Conservation (phyloP, 2,888 invertebrate species). For the Pantelozetes paolii region DNA sequence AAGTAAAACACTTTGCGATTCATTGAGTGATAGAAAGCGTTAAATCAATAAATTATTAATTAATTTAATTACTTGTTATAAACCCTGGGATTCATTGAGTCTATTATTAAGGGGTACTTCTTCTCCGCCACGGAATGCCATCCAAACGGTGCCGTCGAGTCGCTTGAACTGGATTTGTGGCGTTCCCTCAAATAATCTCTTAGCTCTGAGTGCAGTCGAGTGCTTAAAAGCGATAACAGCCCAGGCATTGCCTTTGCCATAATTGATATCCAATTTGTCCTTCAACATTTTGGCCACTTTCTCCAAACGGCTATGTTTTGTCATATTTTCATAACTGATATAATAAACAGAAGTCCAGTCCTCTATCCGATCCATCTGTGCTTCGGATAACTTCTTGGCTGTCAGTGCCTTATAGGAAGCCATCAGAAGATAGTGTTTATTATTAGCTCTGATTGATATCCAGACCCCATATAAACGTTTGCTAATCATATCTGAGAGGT, state of each 20-base stretch:
- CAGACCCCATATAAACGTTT: conserved; percentile 8
- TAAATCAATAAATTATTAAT: no score
- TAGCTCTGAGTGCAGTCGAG: background rate
- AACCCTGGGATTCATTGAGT: no score
- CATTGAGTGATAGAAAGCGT: no score
- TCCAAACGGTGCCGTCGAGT: background rate
- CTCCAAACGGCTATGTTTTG: background rate
- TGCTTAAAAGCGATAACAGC: background rate
- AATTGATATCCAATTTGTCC: background rate
- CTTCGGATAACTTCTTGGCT: background rate
- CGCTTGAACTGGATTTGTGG: background rate
- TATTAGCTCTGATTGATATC: background rate
- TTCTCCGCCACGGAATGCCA: background rate
- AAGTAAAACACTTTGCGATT: no score
- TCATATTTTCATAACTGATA: conserved; percentile 19
- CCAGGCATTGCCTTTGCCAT: conserved; percentile 23
- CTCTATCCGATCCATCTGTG: conserved; percentile 7
- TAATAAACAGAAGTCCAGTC: conserved; percentile 11
- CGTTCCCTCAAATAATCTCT: background rate
- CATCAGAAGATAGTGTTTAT: conserved; percentile 2
- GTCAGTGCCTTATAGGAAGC: conserved; percentile 5
- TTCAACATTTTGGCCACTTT: conserved; percentile 9
- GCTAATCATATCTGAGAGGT: background rate
- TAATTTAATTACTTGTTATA: no score
- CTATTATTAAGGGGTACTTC: background rate